Evolutionary conservation across 2,888 invertebrate genomes (phyloP).

Genomic region (Pachydiplax longipennis): DNA sequence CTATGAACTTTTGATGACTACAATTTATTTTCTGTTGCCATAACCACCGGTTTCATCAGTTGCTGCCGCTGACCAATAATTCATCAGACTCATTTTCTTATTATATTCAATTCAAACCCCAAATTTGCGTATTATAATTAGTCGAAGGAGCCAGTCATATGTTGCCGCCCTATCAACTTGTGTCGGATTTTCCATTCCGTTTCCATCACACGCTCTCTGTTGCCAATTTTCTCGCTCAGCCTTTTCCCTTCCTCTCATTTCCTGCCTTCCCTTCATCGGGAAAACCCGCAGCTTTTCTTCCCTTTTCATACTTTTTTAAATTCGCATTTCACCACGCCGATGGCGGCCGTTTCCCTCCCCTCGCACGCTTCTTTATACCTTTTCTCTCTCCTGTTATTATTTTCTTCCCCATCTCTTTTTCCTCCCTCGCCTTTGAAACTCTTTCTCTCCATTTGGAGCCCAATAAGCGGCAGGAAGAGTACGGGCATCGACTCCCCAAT

Average conservation of each 20-base stretch:
- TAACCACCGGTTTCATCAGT: too few species aligned
- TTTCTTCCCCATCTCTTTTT: neutral
- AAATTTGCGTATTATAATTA: too few species aligned
- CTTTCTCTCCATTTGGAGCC: neutral
- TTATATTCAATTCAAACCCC: too few species aligned
- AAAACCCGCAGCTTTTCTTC: neutral
- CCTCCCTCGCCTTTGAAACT: neutral
- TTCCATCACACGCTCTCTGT: neutral
- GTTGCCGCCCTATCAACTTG: neutral
- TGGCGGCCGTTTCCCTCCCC: neutral
- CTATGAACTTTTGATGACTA: too few species aligned
- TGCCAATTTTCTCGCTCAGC: neutral
- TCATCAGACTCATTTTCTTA: too few species aligned
- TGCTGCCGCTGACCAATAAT: too few species aligned
- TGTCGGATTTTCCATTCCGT: neutral
- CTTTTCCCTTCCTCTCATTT: neutral
- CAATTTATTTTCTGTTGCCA: too few species aligned
- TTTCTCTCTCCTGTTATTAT: neutral
- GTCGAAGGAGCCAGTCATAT: too few species aligned
- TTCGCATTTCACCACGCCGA: neutral
- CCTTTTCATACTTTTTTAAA: neutral
- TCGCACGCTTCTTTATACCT: neutral
- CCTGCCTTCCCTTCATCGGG: neutral
- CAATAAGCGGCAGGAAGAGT: neutral
- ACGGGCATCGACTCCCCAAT: neutral